These are phyloP conservation scores for Spatulosminthurus flaviceps DNA, from an alignment of 2,888 invertebrate genomes.

Conservation along the genomic window DNA sequence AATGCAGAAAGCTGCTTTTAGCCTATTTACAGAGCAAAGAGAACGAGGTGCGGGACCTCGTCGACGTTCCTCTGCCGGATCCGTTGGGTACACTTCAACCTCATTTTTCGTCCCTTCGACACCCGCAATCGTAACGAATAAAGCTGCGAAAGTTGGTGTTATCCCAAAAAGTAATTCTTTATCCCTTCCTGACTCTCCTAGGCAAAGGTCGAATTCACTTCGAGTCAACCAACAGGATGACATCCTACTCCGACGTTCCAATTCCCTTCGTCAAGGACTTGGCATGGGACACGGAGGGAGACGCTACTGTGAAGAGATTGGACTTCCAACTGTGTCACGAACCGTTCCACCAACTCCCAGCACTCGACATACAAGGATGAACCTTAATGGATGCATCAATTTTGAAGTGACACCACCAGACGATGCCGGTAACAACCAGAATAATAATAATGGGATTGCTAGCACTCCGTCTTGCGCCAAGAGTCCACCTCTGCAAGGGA, in stretches of 20 bases:
- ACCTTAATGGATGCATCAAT: slow-evolving; percentile 60
- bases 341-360: slow-evolving; percentile 47
- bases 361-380: slow-evolving; percentile 49
- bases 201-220: slow-evolving; percentile 78
- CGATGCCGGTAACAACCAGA: slow-evolving; percentile 31
- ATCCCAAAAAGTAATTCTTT: slow-evolving; percentile 52
- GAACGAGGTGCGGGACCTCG: slow-evolving; percentile 45
- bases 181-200: slow-evolving; percentile 59
- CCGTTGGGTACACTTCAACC: slow-evolving; percentile 44
- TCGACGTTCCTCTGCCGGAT: slow-evolving; percentile 45
- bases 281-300: slow-evolving; percentile 70
- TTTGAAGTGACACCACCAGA: slow-evolving; percentile 62
- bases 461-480: slow-evolving; percentile 46
- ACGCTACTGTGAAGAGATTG: slow-evolving; percentile 60
- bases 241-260: slow-evolving; percentile 81
- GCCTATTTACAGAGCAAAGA: slow-evolving; percentile 52
- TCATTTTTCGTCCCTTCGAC: slow-evolving; percentile 45
- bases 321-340: slow-evolving; percentile 56
- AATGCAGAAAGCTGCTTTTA: slow-evolving; percentile 59
- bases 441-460: slow-evolving; percentile 24
- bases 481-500: slow-evolving; percentile 61
- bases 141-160: slow-evolving; percentile 12
- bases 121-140: not conserved
- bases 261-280: slow-evolving; percentile 83
- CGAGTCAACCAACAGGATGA: slow-evolving; percentile 76